These are phyloP conservation scores for Drosophila oshimai DNA, from an alignment of 1,140 invertebrate genomes.

Conservation along the genomic window DNA sequence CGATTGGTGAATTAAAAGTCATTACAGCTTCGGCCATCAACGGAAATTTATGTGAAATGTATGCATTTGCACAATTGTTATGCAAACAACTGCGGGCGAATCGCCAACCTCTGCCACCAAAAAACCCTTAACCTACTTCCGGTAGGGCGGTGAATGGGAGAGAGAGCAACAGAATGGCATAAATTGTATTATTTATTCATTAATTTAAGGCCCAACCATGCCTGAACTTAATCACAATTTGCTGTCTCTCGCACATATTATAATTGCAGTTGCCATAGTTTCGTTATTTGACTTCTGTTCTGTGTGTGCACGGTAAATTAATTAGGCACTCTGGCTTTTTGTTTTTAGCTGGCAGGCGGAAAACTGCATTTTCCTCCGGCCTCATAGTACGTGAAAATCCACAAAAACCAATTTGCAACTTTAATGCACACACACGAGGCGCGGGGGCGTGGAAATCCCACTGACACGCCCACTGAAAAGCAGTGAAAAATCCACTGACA, in stretches of 20 bases:
- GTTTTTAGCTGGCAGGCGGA: slow-evolving; percentile 19
- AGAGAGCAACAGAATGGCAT: neutral
- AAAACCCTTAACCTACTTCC: slow-evolving; percentile 46
- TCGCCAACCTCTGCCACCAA: neutral
- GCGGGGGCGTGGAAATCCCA: neutral
- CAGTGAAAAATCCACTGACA: slow-evolving; percentile 30
- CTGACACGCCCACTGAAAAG: slow-evolving; percentile 28
- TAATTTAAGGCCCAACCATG: slow-evolving; percentile 37
- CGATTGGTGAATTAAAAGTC: slow-evolving; percentile 21
- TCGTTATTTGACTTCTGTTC: slow-evolving; percentile 46
- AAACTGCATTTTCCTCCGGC: slow-evolving; percentile 14
- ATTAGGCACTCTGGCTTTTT: slow-evolving; percentile 37
- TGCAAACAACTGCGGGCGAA: slow-evolving; percentile 11
- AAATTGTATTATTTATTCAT: slow-evolving; percentile 58
- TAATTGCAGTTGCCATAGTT: slow-evolving; percentile 18
- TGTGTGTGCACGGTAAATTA: slow-evolving; percentile 51
- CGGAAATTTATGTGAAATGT: slow-evolving; percentile 19
- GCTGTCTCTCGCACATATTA: neutral
- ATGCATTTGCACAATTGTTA: slow-evolving; percentile 27
- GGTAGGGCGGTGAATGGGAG: neutral
- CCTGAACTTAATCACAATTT: slow-evolving; percentile 51
- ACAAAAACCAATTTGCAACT: slow-evolving; percentile 60
- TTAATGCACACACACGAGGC: slow-evolving; percentile 17
- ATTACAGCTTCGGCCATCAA: slow-evolving; percentile 2
- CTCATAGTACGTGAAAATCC: slow-evolving; percentile 34